A percentile compares a stretch with the other conserved stretches of the same genome.
Evolutionary conservation across 2,797 vertebrate species (phyloP).

Genomic region (Podarcis siculus): DNA sequence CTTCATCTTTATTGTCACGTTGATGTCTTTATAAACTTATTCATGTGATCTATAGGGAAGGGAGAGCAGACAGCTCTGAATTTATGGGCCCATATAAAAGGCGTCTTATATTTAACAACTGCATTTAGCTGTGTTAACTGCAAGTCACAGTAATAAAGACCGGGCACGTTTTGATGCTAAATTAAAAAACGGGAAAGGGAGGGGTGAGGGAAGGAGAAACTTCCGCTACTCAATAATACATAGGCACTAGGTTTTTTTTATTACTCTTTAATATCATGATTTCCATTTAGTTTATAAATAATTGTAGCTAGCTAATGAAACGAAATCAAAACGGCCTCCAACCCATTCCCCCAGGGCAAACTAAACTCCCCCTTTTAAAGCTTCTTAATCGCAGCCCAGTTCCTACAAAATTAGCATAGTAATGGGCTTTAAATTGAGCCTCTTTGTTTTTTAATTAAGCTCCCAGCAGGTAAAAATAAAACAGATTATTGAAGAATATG

Average conservation of each 20-base stretch:
- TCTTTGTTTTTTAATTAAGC: constrained; percentile 99
- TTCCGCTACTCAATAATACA: constrained; percentile 79
- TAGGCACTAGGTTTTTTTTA: constrained; percentile 72
- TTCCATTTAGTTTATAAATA: constrained; percentile 94
- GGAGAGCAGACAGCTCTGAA: constrained; percentile 64
- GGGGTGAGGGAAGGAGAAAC: constrained; percentile 17
- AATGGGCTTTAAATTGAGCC: constrained; percentile 99
- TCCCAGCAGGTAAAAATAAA: constrained; percentile 99
- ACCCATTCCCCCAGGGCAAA: constrained; percentile 87
- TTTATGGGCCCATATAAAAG: constrained; percentile 69
- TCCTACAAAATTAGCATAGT: constrained; percentile 99
- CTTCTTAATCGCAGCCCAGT: constrained; percentile 98
- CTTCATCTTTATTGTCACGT: constrained; percentile 63
- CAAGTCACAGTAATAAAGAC: constrained; percentile 70
- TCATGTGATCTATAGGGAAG: constrained; percentile 66
- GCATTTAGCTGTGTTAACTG: constrained; percentile 77
- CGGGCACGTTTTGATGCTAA: constrained; percentile 71
- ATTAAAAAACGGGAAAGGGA: constrained; percentile 70
- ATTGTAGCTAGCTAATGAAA: constrained; percentile 93
- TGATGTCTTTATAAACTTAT: constrained; percentile 73
- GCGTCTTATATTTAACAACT: constrained; percentile 77
- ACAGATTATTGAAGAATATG: constrained; percentile 97
- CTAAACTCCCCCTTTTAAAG: constrained; percentile 92
- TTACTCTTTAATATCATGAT: constrained; percentile 80
- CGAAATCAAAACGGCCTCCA: constrained; percentile 92